These are phyloP conservation scores for Chymomyza caudatula DNA, from an alignment of 2,888 invertebrate species.

Conservation along the genomic window DNA sequence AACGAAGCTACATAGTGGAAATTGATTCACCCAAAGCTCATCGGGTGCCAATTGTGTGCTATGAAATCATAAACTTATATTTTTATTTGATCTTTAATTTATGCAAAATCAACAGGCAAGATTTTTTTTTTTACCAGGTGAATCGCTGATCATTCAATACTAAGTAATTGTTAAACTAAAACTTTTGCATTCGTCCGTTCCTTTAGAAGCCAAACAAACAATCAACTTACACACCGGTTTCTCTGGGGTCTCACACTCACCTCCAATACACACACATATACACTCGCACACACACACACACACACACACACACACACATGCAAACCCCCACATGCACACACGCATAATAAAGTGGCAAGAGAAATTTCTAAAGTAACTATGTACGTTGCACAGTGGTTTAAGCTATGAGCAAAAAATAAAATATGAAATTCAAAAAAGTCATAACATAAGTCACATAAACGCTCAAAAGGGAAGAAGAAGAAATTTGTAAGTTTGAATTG, in stretches of 20 bases:
- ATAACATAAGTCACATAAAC: no score
- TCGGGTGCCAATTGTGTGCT: no score
- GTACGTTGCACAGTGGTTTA: neutral
- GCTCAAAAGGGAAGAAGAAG: neutral
- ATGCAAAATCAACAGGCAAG: neutral
- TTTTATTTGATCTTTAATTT: neutral
- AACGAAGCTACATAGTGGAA: neutral
- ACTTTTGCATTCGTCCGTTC: neutral
- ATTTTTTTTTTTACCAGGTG: neutral
- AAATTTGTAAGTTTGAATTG: no score
- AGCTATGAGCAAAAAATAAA: neutral
- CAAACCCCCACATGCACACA: neutral
- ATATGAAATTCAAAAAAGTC: no score
- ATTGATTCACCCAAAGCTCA: neutral
- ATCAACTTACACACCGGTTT: neutral
- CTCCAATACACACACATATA: neutral
- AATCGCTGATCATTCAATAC: neutral
- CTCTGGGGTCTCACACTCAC: neutral
- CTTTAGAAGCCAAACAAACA: neutral
- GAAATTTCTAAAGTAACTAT: neutral
- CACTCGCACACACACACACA: neutral
- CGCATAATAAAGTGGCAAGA: neutral
- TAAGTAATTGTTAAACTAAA: neutral
- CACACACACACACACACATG: neutral
- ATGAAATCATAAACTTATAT: neutral